Conservation (phyloP, 2,888 invertebrate species). For the Microplitis manilae region DNA sequence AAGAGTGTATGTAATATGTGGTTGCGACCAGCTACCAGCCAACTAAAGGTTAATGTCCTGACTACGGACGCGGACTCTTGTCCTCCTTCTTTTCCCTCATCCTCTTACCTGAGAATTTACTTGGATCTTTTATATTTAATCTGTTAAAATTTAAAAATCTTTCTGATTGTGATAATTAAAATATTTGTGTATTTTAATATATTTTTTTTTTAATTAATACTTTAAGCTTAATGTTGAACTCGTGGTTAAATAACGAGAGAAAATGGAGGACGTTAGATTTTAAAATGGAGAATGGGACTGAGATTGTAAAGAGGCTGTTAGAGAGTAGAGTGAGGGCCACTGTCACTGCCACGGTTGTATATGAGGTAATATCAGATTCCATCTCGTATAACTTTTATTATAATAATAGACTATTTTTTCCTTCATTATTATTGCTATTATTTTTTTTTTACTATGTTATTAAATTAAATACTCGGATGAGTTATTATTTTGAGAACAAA, state of each 20-base stretch:
- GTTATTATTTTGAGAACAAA: too few relatives aligned
- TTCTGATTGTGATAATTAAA: too few relatives aligned
- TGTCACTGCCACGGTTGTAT: slow-evolving; percentile 68
- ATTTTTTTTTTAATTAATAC: too few relatives aligned
- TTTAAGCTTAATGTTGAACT: too few relatives aligned
- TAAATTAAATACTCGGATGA: too few relatives aligned
- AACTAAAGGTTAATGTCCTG: slow-evolving; percentile 40
- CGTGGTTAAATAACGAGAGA: too few relatives aligned
- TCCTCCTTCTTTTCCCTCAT: slow-evolving; percentile 33
- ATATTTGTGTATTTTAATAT: too few relatives aligned
- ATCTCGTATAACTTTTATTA: slow-evolving; percentile 56
- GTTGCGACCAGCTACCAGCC: neutral
- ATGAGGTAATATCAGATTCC: slow-evolving; percentile 69
- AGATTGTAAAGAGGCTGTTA: slow-evolving; percentile 34
- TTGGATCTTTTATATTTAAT: too few relatives aligned
- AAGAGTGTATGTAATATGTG: neutral
- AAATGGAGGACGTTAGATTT: neutral
- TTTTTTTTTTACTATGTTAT: neutral
- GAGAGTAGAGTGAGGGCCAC: slow-evolving; percentile 56
- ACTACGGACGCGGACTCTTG: slow-evolving; percentile 33
- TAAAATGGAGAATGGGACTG: slow-evolving; percentile 30
- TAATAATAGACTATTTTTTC: slow-evolving; percentile 61
- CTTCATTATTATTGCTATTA: neutral
- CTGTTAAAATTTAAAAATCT: too few relatives aligned
- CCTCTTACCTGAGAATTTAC: slow-evolving; percentile 15